Evolutionary conservation across 2,797 vertebrate genomes (phyloP).

Genomic region (Botia almorhae): DNA sequence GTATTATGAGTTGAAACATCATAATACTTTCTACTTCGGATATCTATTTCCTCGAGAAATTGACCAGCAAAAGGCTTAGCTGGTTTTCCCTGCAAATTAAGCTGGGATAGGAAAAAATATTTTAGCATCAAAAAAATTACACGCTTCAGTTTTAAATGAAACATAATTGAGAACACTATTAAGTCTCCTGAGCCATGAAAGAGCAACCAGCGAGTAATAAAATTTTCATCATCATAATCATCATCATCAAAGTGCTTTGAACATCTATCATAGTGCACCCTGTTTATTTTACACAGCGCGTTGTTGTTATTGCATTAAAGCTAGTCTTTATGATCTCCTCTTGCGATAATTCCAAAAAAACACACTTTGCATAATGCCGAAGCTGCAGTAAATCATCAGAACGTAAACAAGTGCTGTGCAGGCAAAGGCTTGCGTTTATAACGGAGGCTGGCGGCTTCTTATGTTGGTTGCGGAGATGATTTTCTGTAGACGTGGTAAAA

Average conservation of each 20-base stretch:
- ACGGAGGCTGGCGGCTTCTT: background rate
- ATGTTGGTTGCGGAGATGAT: background rate
- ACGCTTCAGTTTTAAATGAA: conserved; percentile 12
- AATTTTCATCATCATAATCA: conserved; percentile 1
- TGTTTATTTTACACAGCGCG: conserved; percentile 14
- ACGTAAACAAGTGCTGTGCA: background rate
- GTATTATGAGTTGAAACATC: too few relatives aligned
- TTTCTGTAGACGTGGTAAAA: conserved; percentile 15
- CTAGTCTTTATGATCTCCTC: background rate
- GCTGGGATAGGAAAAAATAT: background rate
- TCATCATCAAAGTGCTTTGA: conserved; percentile 3
- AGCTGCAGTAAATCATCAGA: conserved; percentile 16
- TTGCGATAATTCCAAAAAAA: background rate
- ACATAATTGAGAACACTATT: conserved; percentile 5
- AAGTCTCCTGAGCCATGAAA: conserved; percentile 19
- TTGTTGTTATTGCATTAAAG: conserved; percentile 23
- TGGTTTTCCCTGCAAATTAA: background rate
- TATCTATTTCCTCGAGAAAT: background rate
- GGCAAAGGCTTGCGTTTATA: conserved; percentile 23
- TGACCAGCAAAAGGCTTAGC: background rate
- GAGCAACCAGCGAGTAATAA: background rate
- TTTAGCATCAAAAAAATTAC: background rate
- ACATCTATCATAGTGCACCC: background rate
- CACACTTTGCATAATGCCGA: conserved; percentile 20
- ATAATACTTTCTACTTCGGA: too few relatives aligned